Percentiles rank a stretch among this genome's conserved stretches.
phyloP scores from a whole-genome alignment of 37 sponge, comb jelly and placozoan genomes.

The Chondrilla cf. caribensis region DNA sequence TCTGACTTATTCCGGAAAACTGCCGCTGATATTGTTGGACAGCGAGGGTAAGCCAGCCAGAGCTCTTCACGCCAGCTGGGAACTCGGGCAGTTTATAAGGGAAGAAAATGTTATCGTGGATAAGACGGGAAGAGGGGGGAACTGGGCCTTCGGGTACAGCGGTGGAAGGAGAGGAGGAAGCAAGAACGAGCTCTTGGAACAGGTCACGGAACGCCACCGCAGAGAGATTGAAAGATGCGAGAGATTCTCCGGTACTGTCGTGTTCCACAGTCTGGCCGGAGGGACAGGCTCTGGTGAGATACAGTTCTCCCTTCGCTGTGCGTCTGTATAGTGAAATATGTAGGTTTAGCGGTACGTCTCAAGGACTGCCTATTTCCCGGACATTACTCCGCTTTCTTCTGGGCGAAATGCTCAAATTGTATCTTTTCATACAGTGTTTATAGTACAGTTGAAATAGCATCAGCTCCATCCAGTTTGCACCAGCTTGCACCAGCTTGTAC shows the following conservation, averaged over 20 bases:
- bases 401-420: too few relatives aligned
- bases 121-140: constrained; percentile 71
- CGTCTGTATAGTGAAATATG: not conserved
- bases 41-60: constrained; percentile 57
- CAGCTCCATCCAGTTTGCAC: too few relatives aligned
- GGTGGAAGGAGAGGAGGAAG: constrained; percentile 8
- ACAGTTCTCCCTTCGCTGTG: too few relatives aligned
- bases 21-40: constrained; percentile 62
- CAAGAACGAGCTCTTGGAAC: constrained; percentile 7
- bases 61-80: not conserved
- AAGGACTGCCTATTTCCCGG: too few relatives aligned
- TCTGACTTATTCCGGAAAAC: constrained; percentile 25
- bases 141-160: constrained; percentile 80
- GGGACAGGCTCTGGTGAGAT: constrained; percentile 86
- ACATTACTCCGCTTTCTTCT: too few relatives aligned
- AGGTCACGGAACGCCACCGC: constrained; percentile 45
- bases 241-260: constrained; percentile 47
- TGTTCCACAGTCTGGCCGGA: constrained; percentile 81
- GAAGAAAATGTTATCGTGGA: constrained; percentile 28
- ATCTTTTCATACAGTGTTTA: too few relatives aligned
- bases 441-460: too few relatives aligned
- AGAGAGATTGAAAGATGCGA: constrained; percentile 67
- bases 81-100: not conserved
- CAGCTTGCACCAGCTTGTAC: too few relatives aligned
- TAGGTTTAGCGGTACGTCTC: not conserved